Base-by-base conservation (phyloP, 1,140 invertebrate genomes). In the Trinorchestia longiramus region DNA sequence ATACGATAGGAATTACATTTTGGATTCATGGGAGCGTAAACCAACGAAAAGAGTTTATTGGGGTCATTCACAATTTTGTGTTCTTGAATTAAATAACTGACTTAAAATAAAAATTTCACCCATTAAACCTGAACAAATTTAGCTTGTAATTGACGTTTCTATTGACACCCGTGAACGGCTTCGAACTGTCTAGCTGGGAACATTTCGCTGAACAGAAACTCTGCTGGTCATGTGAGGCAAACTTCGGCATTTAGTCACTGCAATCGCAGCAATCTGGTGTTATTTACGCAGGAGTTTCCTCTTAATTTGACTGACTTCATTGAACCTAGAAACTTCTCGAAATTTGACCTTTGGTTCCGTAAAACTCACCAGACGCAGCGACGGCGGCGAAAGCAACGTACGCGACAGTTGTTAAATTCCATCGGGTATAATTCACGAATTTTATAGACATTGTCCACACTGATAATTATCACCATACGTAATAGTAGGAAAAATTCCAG, bases 301-400 rank as follows among this genome's bases (percentile, higher is more conserved):
- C 92, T 43, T 94, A 94, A 94, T 94, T 94, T 47, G 44, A 40
- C 43, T 47, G 92, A 43, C 43, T 94, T 47, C 92, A 45, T 19
- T 94, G 40, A 94, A 94, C 92, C 62, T 11, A 3, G 62, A 11
- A 77, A 77, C 15, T 77, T 36, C 62, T 77, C 28, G 62, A 77
- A 77, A 77, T 77, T 77, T 77, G 62, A 77, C 62, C 15, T 36
- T 77, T 77, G 62, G 11, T 36, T 28, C 8, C 62, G 15, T 11
- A 77, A 77, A 77, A 77, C 62, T 77, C 62, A 28, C 28, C 62
- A 3, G 62, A 1, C 28, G 47, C 47, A 53, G 6, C 6, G n/a
- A 53, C 19, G 1, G 62, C 62, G 28, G 11, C 62, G 11, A 77
- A 77, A 77, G 11, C 62, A 77, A 36, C 15, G 1, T 36, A 23